Evolutionary conservation across 2,113 vertebrate species (phyloP).

Genomic region (Nyctibius bracteatus): DNA sequence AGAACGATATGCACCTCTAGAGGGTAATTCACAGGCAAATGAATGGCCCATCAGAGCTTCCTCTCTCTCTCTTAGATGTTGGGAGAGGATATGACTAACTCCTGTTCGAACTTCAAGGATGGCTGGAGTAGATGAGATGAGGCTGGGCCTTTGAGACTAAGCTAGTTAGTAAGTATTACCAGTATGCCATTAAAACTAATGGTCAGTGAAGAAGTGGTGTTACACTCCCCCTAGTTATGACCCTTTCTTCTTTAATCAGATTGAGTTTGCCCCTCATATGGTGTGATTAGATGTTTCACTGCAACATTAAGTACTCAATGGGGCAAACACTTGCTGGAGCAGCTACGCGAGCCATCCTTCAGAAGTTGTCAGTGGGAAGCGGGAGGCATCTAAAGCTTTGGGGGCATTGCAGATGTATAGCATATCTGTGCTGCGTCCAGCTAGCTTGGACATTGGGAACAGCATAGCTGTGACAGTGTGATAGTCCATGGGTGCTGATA

Average conservation of each 20-base stretch:
- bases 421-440: background rate
- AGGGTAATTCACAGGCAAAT: slow-evolving; percentile 32
- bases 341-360: background rate
- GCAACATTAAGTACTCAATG: slow-evolving; percentile 54
- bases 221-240: slow-evolving; percentile 55
- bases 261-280: slow-evolving; percentile 66
- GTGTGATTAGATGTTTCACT: slow-evolving; percentile 58
- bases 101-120: slow-evolving; percentile 26
- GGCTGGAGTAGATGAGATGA: slow-evolving; percentile 61
- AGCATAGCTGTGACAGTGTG: background rate
- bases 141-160: slow-evolving; percentile 56
- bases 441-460: background rate
- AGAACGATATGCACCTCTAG: background rate
- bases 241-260: slow-evolving; percentile 61
- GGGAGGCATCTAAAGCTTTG: background rate
- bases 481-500: background rate
- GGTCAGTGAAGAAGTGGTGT: slow-evolving; percentile 62
- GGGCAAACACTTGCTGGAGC: slow-evolving; percentile 13
- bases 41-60: slow-evolving; percentile 33
- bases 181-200: slow-evolving; percentile 56
- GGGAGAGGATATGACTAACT: slow-evolving; percentile 25
- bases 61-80: background rate
- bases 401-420: background rate
- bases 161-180: slow-evolving; percentile 63
- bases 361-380: slow-evolving; percentile 17